A percentile compares a stretch with the other conserved stretches of the same genome.
Evolutionary conservation across 2,888 invertebrate genomes (phyloP).

Genomic region (Andrena minutula): DNA sequence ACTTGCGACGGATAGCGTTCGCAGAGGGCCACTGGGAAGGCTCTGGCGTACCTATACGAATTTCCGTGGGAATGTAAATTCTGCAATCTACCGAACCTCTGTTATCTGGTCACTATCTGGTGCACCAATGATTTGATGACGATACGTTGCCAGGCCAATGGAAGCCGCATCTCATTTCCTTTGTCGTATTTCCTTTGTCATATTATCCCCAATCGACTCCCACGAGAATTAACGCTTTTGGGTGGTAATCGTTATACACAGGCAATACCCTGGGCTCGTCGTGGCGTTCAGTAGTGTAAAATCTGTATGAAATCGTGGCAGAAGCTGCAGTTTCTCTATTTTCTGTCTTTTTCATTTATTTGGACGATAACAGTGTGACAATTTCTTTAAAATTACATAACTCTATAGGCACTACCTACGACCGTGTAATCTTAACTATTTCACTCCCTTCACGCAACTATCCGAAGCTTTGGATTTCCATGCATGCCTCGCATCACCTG

Average conservation of each 20-base stretch:
- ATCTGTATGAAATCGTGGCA: slow-evolving; percentile 30
- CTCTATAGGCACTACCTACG: too few species aligned
- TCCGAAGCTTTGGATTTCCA: too few species aligned
- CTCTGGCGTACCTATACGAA: not conserved
- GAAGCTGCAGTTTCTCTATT: not conserved
- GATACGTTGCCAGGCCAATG: slow-evolving; percentile 14
- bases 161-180: slow-evolving; percentile 29
- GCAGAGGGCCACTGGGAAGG: too few species aligned
- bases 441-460: too few species aligned
- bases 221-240: slow-evolving; percentile 44
- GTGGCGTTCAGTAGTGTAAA: slow-evolving; percentile 15
- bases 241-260: not conserved
- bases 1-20: not conserved
- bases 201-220: slow-evolving; percentile 38
- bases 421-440: too few species aligned
- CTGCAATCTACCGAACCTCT: not conserved
- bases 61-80: slow-evolving; percentile 10
- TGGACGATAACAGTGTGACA: too few species aligned
- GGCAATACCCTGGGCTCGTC: slow-evolving; percentile 47
- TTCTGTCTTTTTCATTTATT: not conserved
- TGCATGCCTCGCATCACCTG: too few species aligned
- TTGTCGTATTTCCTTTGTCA: slow-evolving; percentile 53
- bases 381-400: too few species aligned
- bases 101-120: not conserved
- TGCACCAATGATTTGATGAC: not conserved